A percentile compares a stretch with the other conserved stretches of the same genome.
Conservation (phyloP, 2,888 invertebrate genomes). For the Azorinus chamasolen region DNA sequence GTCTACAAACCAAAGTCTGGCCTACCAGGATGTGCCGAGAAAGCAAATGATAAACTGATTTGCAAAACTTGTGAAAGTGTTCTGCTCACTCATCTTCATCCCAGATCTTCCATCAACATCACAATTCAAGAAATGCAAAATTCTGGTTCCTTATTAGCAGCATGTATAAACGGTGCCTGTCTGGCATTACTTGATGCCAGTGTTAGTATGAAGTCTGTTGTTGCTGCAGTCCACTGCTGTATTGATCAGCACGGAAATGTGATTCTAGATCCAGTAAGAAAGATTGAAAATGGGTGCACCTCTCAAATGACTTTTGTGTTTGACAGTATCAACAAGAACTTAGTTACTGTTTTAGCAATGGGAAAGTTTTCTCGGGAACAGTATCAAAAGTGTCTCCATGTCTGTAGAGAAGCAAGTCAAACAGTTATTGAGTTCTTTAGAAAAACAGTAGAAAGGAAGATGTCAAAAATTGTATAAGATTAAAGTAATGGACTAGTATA, state of each 20-base stretch:
- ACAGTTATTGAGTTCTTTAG: conserved; percentile 80
- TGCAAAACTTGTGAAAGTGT: conserved; percentile 92
- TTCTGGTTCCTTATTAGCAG: conserved; percentile 89
- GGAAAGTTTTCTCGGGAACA: conserved; percentile 78
- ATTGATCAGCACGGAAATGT: conserved; percentile 89
- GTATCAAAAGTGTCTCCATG: conserved; percentile 74
- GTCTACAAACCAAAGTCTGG: conserved; percentile 93
- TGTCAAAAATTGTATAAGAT: conserved; percentile 69
- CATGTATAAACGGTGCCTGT: conserved; percentile 93
- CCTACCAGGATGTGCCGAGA: conserved; percentile 90
- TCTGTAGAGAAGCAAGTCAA: conserved; percentile 73
- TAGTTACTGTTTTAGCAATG: conserved; percentile 75
- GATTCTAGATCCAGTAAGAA: conserved; percentile 89
- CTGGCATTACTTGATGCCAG: conserved; percentile 94
- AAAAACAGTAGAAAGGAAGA: conserved; percentile 78
- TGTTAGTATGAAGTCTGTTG: conserved; percentile 93
- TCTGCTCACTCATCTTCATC: conserved; percentile 91
- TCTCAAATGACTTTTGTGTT: conserved; percentile 80
- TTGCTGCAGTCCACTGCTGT: conserved; percentile 93
- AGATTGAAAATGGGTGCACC: conserved; percentile 85
- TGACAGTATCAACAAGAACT: conserved; percentile 75
- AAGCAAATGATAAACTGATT: conserved; percentile 92
- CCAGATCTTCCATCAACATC: conserved; percentile 92
- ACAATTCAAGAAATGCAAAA: conserved; percentile 96
- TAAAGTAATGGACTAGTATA: background rate